Evolutionary conservation across 2,113 vertebrate genomes (phyloP).

Genomic region (Xyrauchen texanus): DNA sequence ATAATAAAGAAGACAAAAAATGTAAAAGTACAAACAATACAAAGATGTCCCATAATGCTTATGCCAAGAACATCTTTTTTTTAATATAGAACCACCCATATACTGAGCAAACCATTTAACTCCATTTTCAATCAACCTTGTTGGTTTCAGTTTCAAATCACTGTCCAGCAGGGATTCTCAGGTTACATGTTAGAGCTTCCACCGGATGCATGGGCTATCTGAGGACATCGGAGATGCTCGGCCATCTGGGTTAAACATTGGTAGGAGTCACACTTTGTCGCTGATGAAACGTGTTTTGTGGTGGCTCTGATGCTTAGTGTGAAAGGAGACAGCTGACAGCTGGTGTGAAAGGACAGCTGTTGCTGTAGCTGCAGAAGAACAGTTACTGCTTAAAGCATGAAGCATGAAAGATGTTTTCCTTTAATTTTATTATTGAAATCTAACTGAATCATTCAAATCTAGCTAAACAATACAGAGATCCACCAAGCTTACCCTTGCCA

Average conservation of each 20-base stretch:
- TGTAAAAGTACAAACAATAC: no score
- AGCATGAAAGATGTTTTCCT: no score
- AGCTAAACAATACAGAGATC: neutral
- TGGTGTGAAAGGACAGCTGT: constrained; percentile 3
- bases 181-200: constrained; percentile 11
- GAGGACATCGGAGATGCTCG: constrained; percentile 41
- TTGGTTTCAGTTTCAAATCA: constrained; percentile 27
- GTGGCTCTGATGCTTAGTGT: neutral
- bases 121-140: constrained; percentile 8
- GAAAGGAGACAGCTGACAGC: no score
- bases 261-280: constrained; percentile 3
- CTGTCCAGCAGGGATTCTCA: constrained; percentile 28
- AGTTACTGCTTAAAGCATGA: no score
- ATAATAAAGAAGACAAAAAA: no score
- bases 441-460: neutral
- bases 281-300: constrained; percentile 21
- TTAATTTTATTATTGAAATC: no score
- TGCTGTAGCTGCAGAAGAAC: neutral
- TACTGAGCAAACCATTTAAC: neutral
- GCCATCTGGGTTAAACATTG: constrained; percentile 44
- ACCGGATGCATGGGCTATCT: constrained; percentile 15
- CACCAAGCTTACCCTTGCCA: neutral
- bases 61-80: neutral
- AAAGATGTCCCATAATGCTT: no score
- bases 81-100: neutral